Evolutionary conservation across 2,113 vertebrate species (phyloP), one percentile per base, ranked within the genome.

Genomic region (Paedocypris sp.): DNA sequence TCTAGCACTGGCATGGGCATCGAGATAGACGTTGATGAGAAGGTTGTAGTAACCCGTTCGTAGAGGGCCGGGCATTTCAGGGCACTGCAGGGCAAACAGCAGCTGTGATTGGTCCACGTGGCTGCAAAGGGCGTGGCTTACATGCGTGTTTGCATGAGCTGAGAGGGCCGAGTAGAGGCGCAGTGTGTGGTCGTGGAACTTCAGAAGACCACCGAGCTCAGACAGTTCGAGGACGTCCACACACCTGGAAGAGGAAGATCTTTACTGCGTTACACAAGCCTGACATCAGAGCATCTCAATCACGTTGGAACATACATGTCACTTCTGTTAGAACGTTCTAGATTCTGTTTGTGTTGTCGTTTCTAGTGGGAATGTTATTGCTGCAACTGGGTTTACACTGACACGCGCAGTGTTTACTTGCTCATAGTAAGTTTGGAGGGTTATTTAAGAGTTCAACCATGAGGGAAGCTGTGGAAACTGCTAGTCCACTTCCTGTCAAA

Each of bases 211-310:
- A 22, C 85, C 83, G 42, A 85, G 83, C 73, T 98, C 94, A 0
- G 89, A 90, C 68, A 97, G 62, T 67, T 98, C 94, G 60, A 96
- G 78, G 76, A 98, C 93, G 80, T 97, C 91, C 52, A 97, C 80
- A 39, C 85, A 91, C 68, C 94, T 97, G 70, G n/a, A 25, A 43
- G 28, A 4, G 12, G 15, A 12, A 10, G 18, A 20, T 35, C 8
- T 0, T 6, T n/a, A 19, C 23, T 5, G 10, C 8, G 25, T 35
- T 16, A n/a, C n/a, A n/a, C n/a, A n/a, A n/a, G n/a, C n/a, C n/a
- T n/a, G n/a, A n/a, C n/a, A n/a, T n/a, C n/a, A n/a, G n/a, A n/a
- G n/a, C n/a, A n/a, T n/a, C n/a, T n/a, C n/a, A n/a, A n/a, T n/a
- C n/a, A n/a, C n/a, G n/a, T n/a, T n/a, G n/a, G n/a, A n/a, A n/a